Evolutionary conservation across 2,113 vertebrate species (phyloP).

Genomic region (Argyrosomus japonicus): DNA sequence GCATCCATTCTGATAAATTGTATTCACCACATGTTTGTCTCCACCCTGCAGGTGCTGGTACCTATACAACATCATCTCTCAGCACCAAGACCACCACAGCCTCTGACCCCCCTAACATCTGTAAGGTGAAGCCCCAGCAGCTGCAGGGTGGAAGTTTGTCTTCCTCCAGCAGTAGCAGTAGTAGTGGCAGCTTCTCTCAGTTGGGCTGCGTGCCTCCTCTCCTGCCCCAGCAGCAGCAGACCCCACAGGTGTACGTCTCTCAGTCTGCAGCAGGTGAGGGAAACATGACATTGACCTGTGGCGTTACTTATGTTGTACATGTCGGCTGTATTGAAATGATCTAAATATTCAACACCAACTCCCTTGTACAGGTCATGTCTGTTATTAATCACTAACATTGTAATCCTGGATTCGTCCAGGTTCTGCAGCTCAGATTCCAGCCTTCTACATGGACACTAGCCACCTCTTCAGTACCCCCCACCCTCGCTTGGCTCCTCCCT

Average conservation of each 20-base stretch:
- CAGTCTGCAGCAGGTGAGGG: constrained; percentile 96
- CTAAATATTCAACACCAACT: not conserved
- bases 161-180: constrained; percentile 80
- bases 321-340: no score
- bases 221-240: constrained; percentile 95
- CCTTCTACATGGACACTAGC: constrained; percentile 99
- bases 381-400: not conserved
- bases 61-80: constrained; percentile 96
- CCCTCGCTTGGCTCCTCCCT: constrained; percentile 92
- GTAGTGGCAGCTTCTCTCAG: constrained; percentile 93
- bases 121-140: constrained; percentile 98
- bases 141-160: constrained; percentile 90
- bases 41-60: constrained; percentile 88
- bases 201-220: constrained; percentile 95
- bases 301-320: not conserved
- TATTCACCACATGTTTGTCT: not conserved
- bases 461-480: constrained; percentile 95
- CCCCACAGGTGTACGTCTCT: constrained; percentile 97
- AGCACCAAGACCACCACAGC: constrained; percentile 96
- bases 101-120: constrained; percentile 98
- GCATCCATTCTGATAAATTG: not conserved
- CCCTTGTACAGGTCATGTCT: not conserved
- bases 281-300: no score
- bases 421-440: constrained; percentile 93
- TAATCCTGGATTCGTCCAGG: constrained; percentile 52